A percentile compares a stretch with the other conserved stretches of the same genome.
phyloP scores from a whole-genome alignment of 2,888 invertebrate genomes.

The Punctoribates punctum region DNA sequence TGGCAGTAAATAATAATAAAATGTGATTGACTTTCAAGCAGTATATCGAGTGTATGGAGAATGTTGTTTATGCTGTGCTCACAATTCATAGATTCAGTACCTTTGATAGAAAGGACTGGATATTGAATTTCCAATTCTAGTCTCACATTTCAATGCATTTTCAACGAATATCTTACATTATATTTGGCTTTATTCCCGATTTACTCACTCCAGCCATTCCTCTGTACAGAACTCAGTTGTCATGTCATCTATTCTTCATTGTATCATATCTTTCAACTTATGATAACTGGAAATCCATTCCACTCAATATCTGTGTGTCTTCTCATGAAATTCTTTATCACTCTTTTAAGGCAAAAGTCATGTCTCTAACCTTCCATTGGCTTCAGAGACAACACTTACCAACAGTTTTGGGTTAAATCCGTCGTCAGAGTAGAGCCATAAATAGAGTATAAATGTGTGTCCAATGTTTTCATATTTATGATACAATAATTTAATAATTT shows the following conservation, averaged over 20 bases:
- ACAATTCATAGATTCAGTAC: too few species aligned
- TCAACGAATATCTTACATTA: conserved; percentile 5
- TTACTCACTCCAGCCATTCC: background rate
- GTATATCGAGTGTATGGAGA: background rate
- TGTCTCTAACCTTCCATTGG: too few species aligned
- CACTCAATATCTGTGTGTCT: background rate
- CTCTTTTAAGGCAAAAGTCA: background rate
- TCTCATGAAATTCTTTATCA: conserved; percentile 16
- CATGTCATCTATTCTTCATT: background rate
- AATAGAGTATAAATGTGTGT: background rate
- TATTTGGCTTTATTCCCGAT: background rate
- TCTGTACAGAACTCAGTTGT: background rate
- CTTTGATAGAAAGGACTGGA: background rate
- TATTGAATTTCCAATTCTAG: conserved; percentile 9
- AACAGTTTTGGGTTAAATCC: background rate
- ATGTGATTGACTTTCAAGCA: background rate
- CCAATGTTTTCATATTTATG: conserved; percentile 13
- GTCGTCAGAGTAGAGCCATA: background rate
- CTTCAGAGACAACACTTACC: background rate
- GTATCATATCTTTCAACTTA: conserved; percentile 4
- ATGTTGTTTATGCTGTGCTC: too few species aligned
- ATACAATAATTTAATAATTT: background rate
- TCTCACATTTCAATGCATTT: conserved; percentile 3
- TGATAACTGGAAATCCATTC: background rate
- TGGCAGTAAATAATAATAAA: background rate